A percentile compares a stretch with the other conserved stretches of the same genome.
These are phyloP conservation scores for Latrodectus hesperus DNA, from an alignment of 2,888 invertebrate genomes.

Conservation along the genomic window DNA sequence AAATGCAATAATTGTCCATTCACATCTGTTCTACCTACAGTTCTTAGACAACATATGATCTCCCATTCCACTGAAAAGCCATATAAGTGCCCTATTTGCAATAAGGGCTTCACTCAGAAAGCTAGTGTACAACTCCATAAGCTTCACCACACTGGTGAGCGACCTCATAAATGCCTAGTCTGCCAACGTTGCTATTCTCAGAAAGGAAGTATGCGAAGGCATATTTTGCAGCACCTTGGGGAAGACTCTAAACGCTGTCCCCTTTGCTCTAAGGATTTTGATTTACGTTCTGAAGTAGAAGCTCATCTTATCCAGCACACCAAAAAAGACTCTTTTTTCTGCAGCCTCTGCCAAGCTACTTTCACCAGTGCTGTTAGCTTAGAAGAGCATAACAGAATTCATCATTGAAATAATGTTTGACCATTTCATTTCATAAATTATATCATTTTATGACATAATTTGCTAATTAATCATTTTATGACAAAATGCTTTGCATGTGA, in stretches of 20 bases:
- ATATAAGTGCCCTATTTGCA: slow-evolving; percentile 56
- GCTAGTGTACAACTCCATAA: slow-evolving; percentile 58
- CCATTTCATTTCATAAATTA: too few species aligned
- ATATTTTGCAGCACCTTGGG: slow-evolving; percentile 59
- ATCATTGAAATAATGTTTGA: slow-evolving; percentile 12
- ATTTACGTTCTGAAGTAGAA: slow-evolving; percentile 52
- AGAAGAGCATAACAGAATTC: slow-evolving; percentile 47
- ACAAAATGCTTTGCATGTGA: too few species aligned
- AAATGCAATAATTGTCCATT: slow-evolving; percentile 52
- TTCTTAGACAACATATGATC: slow-evolving; percentile 55
- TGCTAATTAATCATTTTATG: too few species aligned
- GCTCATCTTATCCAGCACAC: slow-evolving; percentile 60
- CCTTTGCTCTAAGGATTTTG: slow-evolving; percentile 44
- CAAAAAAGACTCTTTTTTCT: slow-evolving; percentile 59
- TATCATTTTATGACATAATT: too few species aligned
- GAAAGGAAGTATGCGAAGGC: slow-evolving; percentile 58
- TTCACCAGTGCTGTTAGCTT: slow-evolving; percentile 42
- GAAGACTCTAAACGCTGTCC: slow-evolving; percentile 52
- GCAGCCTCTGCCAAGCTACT: slow-evolving; percentile 52
- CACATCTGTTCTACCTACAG: slow-evolving; percentile 40
- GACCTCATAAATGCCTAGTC: slow-evolving; percentile 61
- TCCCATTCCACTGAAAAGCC: slow-evolving; percentile 55
- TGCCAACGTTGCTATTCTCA: slow-evolving; percentile 61
- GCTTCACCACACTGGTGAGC: slow-evolving; percentile 59
- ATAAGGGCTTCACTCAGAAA: slow-evolving; percentile 61